Evolutionary conservation across 2,888 invertebrate genomes (phyloP).

Genomic region (Fabriciana adippe): DNA sequence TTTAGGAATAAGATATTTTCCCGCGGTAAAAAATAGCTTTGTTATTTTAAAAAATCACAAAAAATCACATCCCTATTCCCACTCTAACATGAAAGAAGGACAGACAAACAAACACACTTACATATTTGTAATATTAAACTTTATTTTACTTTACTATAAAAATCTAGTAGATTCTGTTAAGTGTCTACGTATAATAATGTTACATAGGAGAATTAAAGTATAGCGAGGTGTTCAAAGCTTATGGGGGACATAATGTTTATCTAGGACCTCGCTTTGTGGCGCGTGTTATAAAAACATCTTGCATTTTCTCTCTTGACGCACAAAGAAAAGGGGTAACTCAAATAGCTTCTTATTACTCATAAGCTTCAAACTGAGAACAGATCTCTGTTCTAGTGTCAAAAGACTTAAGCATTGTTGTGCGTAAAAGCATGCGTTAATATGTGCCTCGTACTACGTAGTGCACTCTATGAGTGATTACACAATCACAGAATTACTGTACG

Average conservation of each 20-base stretch:
- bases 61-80: too few relatives aligned
- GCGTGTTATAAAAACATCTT: conserved; percentile 14
- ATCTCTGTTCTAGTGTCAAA: conserved; percentile 20
- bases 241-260: background rate
- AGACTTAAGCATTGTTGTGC: conserved; percentile 21
- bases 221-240: too few relatives aligned
- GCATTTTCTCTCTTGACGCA: conserved; percentile 14
- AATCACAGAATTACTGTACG: conserved; percentile 12
- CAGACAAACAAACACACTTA: too few relatives aligned
- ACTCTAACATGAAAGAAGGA: too few relatives aligned
- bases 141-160: too few relatives aligned
- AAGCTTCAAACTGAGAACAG: conserved; percentile 13
- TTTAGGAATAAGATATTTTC: too few relatives aligned
- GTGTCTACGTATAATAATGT: too few relatives aligned
- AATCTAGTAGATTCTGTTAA: too few relatives aligned
- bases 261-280: conserved; percentile 6
- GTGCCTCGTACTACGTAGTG: background rate
- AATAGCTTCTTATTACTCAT: conserved; percentile 16
- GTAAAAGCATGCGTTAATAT: conserved; percentile 20
- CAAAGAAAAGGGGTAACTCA: conserved; percentile 18
- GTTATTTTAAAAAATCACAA: too few relatives aligned
- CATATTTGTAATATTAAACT: too few relatives aligned
- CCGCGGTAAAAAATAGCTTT: too few relatives aligned
- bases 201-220: too few relatives aligned
- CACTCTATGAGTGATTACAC: conserved; percentile 9